Evolutionary conservation across 2,888 invertebrate genomes (phyloP).

Genomic region (Muscina levida): DNA sequence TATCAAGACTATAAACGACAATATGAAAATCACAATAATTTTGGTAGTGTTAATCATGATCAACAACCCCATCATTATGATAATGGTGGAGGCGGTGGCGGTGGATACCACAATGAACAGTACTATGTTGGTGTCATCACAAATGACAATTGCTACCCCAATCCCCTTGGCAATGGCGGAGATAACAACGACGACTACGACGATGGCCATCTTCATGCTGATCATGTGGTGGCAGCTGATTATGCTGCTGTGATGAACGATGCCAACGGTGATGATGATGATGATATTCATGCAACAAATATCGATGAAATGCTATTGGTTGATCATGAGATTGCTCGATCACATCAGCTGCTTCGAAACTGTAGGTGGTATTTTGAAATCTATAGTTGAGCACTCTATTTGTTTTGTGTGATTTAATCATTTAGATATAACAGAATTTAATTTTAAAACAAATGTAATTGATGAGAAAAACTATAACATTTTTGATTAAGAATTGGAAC

Average conservation of each 20-base stretch:
- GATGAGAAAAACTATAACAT: neutral
- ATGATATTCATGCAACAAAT: constrained; percentile 44
- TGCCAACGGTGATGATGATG: neutral
- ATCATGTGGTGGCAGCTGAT: neutral
- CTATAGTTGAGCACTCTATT: neutral
- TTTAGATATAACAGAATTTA: neutral
- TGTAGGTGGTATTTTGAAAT: constrained; percentile 61
- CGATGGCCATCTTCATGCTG: neutral
- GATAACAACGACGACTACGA: too few relatives aligned
- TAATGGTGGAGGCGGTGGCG: neutral
- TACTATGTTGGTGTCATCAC: neutral
- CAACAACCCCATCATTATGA: neutral
- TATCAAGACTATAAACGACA: too few relatives aligned
- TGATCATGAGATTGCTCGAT: constrained; percentile 61
- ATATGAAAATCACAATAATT: too few relatives aligned
- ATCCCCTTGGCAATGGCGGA: neutral
- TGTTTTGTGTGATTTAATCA: neutral
- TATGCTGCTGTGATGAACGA: too few relatives aligned
- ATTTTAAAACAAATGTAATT: constrained; percentile 2
- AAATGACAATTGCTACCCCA: neutral
- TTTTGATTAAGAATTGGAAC: too few relatives aligned
- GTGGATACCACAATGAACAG: neutral
- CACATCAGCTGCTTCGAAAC: constrained; percentile 67
- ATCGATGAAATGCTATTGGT: constrained; percentile 49
- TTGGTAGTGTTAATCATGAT: too few relatives aligned